Evolutionary conservation across 1,140 invertebrate species (phyloP), one percentile per base, ranked within the genome.

Genomic region (Leptestheria dahalacensis): DNA sequence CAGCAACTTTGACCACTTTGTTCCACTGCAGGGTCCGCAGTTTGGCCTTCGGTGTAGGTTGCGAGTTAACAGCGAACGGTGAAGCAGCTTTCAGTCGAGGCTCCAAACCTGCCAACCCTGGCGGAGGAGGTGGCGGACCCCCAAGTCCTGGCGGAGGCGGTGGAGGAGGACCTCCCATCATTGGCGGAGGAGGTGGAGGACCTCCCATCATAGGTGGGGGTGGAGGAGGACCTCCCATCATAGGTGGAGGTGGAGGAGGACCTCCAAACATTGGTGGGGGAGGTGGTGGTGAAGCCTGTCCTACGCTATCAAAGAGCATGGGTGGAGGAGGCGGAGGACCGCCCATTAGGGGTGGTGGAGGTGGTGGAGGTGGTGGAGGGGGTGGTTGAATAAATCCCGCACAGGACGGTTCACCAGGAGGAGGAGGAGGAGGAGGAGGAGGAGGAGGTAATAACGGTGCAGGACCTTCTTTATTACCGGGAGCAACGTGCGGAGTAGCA

Each of bases 1-100:
- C 61, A 18, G 60, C 46, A 20, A 57, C 24, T 62, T 66, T 66
- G 12, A 69, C 69, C 28, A 75, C 66, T 64, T 74, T 72, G 3
- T 65, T 69, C 73, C 73, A 73, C 55, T 75, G 74, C 1, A 74
- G 48, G 20, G 70, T 69, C 60, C 71, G 70, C 68, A 73, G 69
- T 62, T 72, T 73, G 41, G 63, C 66, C 62, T 65, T 68, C 0
- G 70, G 70, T 58, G 68, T 65, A 10, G 68, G 67, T 18, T 70
- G 48, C 6, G 69, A 66, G 6, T 55, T 71, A 51, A 61, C 69
- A 47, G 33, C 58, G 53, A 33, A 47, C 49, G 55, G 49, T 20
- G n/a, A n/a, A n/a, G 25, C 15, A 48, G 23, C 48, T 18, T 4
- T 11, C 4, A 59, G 56, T 65, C 65, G 6, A 63, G 49, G 48